phyloP scores from a whole-genome alignment of 2,888 invertebrate genomes.

The Griposia aprilina region DNA sequence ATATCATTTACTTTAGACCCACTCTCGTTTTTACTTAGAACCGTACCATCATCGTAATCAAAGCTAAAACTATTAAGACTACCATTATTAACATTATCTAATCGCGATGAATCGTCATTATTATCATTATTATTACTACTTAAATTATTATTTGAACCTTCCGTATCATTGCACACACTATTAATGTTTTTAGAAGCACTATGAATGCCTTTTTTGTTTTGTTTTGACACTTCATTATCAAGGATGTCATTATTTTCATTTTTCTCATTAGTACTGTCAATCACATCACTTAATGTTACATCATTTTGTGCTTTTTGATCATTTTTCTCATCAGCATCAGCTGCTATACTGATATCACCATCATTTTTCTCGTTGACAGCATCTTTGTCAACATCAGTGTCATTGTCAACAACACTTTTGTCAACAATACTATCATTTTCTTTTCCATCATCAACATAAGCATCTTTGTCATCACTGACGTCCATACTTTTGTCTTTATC shows the following conservation, averaged over 20 bases:
- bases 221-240: conserved; percentile 6
- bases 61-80: conserved; percentile 35
- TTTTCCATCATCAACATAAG: neutral
- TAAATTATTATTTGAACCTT: conserved; percentile 53
- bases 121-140: conserved; percentile 36
- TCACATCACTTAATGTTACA: conserved; percentile 5
- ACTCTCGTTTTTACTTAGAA: neutral
- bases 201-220: neutral
- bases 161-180: conserved; percentile 19
- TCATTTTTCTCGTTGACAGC: neutral
- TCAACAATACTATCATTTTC: neutral
- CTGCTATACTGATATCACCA: neutral
- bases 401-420: neutral
- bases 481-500: conserved; percentile 6
- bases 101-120: neutral
- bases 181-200: conserved; percentile 16
- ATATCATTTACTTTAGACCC: conserved; percentile 1
- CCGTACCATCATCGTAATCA: conserved; percentile 16
- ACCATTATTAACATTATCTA: conserved; percentile 44
- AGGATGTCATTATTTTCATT: neutral
- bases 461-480: neutral
- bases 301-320: conserved; percentile 15
- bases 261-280: conserved; percentile 1
- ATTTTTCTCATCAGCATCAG: neutral
- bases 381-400: conserved; percentile 10